A percentile compares a stretch with the other conserved stretches of the same genome.
phyloP scores from a whole-genome alignment of 2,888 invertebrate genomes.

The Apoda limacodes region DNA sequence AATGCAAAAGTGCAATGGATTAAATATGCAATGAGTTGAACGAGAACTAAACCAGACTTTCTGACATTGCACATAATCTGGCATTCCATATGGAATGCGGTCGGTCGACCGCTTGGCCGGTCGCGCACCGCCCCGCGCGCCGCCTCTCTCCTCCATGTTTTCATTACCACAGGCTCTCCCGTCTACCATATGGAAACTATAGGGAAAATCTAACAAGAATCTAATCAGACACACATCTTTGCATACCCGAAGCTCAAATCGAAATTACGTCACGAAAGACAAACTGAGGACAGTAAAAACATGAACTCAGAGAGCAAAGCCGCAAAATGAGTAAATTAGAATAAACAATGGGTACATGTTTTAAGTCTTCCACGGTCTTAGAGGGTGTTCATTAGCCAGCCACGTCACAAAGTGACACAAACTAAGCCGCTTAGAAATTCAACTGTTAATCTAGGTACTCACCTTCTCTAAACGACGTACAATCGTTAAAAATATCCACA shows the following conservation, averaged over 20 bases:
- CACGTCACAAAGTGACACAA: too few relatives aligned
- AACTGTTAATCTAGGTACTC: too few relatives aligned
- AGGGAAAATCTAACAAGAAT: slow-evolving; percentile 46
- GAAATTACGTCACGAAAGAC: too few relatives aligned
- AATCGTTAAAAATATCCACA: slow-evolving; percentile 62
- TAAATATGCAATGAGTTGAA: too few relatives aligned
- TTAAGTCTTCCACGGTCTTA: too few relatives aligned
- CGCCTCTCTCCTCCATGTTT: slow-evolving; percentile 51
- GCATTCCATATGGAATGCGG: slow-evolving; percentile 67
- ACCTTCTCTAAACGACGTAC: slow-evolving; percentile 45
- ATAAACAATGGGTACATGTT: too few relatives aligned
- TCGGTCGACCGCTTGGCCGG: slow-evolving; percentile 46
- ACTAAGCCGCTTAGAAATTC: too few relatives aligned
- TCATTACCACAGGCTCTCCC: slow-evolving; percentile 56
- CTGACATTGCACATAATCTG: slow-evolving; percentile 63
- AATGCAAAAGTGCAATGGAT: slow-evolving; percentile 26
- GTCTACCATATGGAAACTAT: slow-evolving; percentile 60
- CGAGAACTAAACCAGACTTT: too few relatives aligned
- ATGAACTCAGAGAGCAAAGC: too few relatives aligned
- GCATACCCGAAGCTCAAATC: slow-evolving; percentile 1
- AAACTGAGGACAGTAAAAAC: too few relatives aligned
- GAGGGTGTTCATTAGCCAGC: too few relatives aligned
- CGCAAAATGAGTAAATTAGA: too few relatives aligned
- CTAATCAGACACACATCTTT: slow-evolving; percentile 23
- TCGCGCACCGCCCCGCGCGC: slow-evolving; percentile 30